Evolutionary conservation across 2,797 vertebrate species (phyloP).

Genomic region (Esox masquinongy): DNA sequence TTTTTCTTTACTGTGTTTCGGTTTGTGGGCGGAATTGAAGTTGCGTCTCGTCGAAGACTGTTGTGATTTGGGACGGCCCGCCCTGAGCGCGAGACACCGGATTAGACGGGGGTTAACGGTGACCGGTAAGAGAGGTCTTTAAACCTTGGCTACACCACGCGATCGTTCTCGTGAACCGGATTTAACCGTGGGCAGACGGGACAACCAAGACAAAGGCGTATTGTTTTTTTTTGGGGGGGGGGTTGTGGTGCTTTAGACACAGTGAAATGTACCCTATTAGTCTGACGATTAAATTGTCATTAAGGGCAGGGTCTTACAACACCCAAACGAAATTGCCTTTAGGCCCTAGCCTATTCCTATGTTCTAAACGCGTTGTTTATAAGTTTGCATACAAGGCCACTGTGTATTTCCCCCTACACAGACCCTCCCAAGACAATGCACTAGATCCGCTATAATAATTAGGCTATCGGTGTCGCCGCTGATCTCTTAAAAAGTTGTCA

Average conservation of each 20-base stretch:
- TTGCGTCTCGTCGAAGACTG: constrained; percentile 40
- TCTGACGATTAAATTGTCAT: neutral
- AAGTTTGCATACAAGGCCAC: neutral
- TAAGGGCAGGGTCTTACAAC: neutral
- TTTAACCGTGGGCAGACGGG: neutral
- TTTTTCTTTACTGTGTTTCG: constrained; percentile 26
- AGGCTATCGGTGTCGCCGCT: neutral
- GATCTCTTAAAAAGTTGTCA: neutral
- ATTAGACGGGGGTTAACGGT: constrained; percentile 46
- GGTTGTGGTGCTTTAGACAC: neutral
- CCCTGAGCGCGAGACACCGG: constrained; percentile 46
- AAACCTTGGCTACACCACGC: constrained; percentile 5
- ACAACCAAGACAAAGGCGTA: neutral
- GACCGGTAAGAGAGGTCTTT: constrained; percentile 56
- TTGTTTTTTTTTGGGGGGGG: too few species aligned
- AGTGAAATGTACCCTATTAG: neutral
- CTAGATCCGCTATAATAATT: neutral
- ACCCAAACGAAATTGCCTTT: neutral
- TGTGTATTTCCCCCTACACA: neutral
- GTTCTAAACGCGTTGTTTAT: neutral
- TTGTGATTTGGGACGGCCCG: constrained; percentile 35
- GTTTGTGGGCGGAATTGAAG: constrained; percentile 30
- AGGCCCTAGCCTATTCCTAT: neutral
- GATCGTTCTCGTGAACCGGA: neutral
- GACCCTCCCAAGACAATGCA: neutral